Conservation (phyloP, 2,113 vertebrate species). For the Callithrix jacchus region DNA sequence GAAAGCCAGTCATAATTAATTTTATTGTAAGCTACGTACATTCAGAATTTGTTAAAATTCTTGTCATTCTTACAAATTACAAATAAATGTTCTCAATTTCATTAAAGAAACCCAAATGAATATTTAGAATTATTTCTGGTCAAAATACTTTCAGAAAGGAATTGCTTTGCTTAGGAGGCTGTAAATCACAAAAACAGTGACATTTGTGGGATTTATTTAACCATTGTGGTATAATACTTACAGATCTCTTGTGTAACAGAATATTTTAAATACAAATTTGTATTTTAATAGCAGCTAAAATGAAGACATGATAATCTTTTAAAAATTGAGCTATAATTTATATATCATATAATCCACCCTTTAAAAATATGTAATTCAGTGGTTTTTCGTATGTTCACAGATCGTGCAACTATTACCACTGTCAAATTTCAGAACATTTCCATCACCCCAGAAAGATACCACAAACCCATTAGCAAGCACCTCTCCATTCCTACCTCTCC, state of each 20-base stretch:
- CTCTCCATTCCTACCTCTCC: background rate
- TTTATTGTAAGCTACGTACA: background rate
- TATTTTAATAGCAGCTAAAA: conserved; percentile 38
- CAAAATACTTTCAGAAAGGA: conserved; percentile 36
- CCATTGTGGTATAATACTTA: background rate
- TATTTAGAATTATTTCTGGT: conserved; percentile 26
- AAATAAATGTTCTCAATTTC: background rate
- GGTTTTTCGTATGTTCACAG: conserved; percentile 2
- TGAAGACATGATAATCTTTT: background rate
- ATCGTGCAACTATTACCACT: conserved; percentile 7
- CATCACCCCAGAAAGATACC: background rate
- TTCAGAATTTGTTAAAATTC: conserved; percentile 42
- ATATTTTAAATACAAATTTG: conserved; percentile 37
- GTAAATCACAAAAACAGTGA: background rate
- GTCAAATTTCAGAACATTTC: conserved; percentile 50
- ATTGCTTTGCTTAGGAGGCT: background rate
- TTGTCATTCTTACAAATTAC: background rate
- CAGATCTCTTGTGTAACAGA: conserved; percentile 11
- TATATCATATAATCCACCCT: background rate
- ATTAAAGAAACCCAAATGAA: conserved; percentile 40
- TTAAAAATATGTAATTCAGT: background rate
- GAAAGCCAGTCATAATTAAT: conserved; percentile 26
- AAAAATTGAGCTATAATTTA: background rate
- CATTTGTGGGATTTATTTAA: conserved; percentile 24
- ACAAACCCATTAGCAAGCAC: background rate